phyloP scores from a whole-genome alignment of 2,888 invertebrate genomes.

The Torymus aiolomorphi region DNA sequence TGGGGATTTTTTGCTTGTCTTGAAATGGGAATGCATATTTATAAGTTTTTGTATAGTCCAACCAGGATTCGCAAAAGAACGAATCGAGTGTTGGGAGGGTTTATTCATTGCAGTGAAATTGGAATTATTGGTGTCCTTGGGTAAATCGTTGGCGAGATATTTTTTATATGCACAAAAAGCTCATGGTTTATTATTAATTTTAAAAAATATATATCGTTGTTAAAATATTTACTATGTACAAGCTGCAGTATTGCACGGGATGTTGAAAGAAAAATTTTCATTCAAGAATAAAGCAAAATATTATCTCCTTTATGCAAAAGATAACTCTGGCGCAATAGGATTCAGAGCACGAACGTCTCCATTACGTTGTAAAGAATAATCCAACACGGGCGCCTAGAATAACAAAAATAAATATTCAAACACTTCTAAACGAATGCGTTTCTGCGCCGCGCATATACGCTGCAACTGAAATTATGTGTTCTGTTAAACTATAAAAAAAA shows the following conservation, averaged over 20 bases:
- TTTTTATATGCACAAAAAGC: too few relatives aligned
- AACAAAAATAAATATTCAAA: slow-evolving; percentile 40
- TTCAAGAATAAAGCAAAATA: too few relatives aligned
- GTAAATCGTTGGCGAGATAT: too few relatives aligned
- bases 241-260: too few relatives aligned
- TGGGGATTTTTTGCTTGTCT: slow-evolving; percentile 3
- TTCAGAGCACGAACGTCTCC: not conserved
- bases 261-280: not conserved
- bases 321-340: too few relatives aligned
- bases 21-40: slow-evolving; percentile 33
- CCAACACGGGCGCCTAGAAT: not conserved
- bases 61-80: not conserved
- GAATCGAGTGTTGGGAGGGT: not conserved
- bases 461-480: slow-evolving; percentile 29
- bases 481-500: slow-evolving; percentile 17
- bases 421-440: slow-evolving; percentile 12
- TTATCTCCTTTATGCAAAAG: too few relatives aligned
- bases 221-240: too few relatives aligned
- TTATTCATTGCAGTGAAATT: slow-evolving; percentile 13
- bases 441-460: not conserved
- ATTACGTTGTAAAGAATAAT: not conserved
- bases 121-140: not conserved
- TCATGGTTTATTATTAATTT: too few relatives aligned
- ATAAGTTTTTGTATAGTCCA: not conserved
- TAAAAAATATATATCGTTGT: too few relatives aligned